Evolutionary conservation across 2,888 invertebrate species (phyloP), one percentile per base, ranked within the genome.

Genomic region (Hemithea aestivaria): DNA sequence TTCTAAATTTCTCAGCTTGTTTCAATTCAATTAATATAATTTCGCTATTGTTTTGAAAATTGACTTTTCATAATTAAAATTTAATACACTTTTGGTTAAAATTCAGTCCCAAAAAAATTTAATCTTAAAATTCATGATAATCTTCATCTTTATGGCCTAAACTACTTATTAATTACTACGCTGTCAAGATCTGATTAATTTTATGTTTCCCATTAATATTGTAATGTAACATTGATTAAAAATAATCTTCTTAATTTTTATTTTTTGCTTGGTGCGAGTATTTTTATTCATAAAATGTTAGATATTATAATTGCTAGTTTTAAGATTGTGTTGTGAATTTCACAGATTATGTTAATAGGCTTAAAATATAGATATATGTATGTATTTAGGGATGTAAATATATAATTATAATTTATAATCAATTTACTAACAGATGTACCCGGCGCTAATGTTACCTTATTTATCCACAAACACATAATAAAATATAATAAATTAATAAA

Each of bases 391-490:
- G n/a, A n/a, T 64, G 62, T 63, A 63, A 56, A 63, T 64, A 66
- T n/a, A n/a, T n/a, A n/a, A n/a, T n/a, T n/a, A 51, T 51, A 33
- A 43, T 30, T 47, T 47, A 24, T 26, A 33, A 29, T 33, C 32
- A 34, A 11, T 24, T 32, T 25, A 28, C 22, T 26, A 46, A 53
- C 44, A 33, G 48, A 55, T 60, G 51, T 65, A 59, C 57, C 54
- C 73, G 80, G 85, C 85, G 85, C 85, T 85, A 83, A 84, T 87
- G 85, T 84, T 85, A 87, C 85, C 85, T 87, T 79, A 73, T 65
- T 53, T 62, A 66, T 65, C 62, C 60, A 57, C 40, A 48, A 48
- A 48, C 40, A 48, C 38, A 45, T 38, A 47, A 48, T 44, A 42
- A 35, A 40, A 23, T 29, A 35, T 27, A 34, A 26, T 25, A 26